Evolutionary conservation across 2,888 invertebrate species (phyloP), one percentile per base, ranked within the genome.

Genomic region (Hirtodrosophila duncani): DNA sequence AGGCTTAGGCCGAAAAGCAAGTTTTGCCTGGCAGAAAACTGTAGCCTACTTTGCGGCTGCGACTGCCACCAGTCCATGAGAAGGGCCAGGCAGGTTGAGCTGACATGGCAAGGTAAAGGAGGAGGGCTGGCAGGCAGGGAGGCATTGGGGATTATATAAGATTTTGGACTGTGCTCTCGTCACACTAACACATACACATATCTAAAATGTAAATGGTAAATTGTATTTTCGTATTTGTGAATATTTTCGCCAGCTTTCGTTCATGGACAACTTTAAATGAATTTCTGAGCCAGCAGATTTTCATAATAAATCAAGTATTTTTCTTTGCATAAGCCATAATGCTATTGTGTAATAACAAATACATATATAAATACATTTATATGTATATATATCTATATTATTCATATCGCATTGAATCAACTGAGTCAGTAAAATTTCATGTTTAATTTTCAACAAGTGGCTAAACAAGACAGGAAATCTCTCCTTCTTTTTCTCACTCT

Each of bases 251-350:
- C n/a, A 3, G 7, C 4, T 20, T 20, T n/a, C n/a, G n/a, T n/a
- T n/a, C n/a, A n/a, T 14, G 11, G 20, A 43, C 50, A 72, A 55
- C 56, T 72, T 72, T 43, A 67, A 72, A 72, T 72, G 67, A 67
- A 72, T 53, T 72, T 67, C 74, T 72, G 48, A 72, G 78, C 74
- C 44, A 38, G 58, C 64, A 69, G 71, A 67, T 77, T 72, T 72
- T 72, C 71, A 72, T 69, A 77, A 77, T 69, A 72, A 72, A 77
- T 77, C 62, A 62, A 41, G 61, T 51, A 71, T 59, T 38, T 57
- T 29, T 37, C 29, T 16, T 10, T 13, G 26, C 30, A 71, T 66
- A 68, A 72, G 38, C 46, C 66, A 58, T 71, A 77, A 77, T 65
- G 59, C 65, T 44, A 65, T 65, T 68, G 67, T 68, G 64, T 48